Evolutionary conservation across 1,140 invertebrate genomes (phyloP).

Genomic region (Zaprionus gabonicus): DNA sequence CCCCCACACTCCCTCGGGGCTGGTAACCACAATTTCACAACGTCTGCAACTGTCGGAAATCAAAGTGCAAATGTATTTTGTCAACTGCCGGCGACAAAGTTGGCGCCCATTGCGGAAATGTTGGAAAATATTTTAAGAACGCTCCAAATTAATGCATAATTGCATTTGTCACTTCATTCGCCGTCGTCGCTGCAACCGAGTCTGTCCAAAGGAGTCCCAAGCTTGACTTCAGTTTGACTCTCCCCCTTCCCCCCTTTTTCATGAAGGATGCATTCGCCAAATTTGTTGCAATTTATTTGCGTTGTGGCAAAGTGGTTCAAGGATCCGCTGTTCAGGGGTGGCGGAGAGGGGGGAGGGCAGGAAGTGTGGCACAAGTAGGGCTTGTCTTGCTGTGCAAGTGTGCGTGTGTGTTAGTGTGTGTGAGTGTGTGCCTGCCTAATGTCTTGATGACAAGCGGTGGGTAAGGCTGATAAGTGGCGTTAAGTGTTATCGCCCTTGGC

Average conservation of each 20-base stretch:
- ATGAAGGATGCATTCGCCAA: conserved; percentile 44
- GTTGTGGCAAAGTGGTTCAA: conserved; percentile 20
- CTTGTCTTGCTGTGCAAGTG: not conserved
- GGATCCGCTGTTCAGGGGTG: not conserved
- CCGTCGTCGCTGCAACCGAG: not conserved
- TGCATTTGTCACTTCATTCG: conserved; percentile 74
- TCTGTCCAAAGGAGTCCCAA: not conserved
- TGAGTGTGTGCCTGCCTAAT: conserved; percentile 38
- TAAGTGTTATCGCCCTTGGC: conserved; percentile 60
- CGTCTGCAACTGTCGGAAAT: conserved; percentile 51
- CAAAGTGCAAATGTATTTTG: conserved; percentile 77
- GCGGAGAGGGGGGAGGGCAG: not conserved
- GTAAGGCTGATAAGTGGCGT: conserved; percentile 57
- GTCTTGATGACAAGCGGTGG: conserved; percentile 61
- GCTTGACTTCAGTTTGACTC: not conserved
- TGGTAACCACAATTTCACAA: not conserved
- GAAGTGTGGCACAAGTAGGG: conserved; percentile 3
- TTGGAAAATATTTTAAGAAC: conserved; percentile 62
- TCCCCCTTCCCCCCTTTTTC: not conserved
- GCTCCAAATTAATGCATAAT: conserved; percentile 76
- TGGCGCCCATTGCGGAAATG: conserved; percentile 58
- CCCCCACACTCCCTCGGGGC: not conserved
- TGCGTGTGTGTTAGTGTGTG: conserved; percentile 4
- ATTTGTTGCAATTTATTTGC: conserved; percentile 76
- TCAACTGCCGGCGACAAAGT: conserved; percentile 57